Base-by-base conservation (phyloP, 2,797 vertebrate genomes). In the Petrocephalus schoutedeni region DNA sequence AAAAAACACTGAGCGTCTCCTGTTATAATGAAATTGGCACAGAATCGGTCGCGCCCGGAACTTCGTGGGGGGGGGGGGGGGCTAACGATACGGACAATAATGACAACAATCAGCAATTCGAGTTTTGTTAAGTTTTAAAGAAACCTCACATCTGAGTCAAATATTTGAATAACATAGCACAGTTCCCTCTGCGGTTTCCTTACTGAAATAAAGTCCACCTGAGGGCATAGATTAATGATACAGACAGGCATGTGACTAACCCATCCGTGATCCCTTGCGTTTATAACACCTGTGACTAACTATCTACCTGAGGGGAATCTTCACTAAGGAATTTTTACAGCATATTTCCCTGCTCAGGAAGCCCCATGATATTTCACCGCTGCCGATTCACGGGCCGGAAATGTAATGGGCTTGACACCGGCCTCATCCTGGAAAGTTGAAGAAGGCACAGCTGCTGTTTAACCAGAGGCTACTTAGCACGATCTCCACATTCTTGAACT, bases 1-100 rank as follows among this genome's bases (percentile, higher is more conserved):
- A 1, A 8, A 80, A 51, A 21, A 45, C 64, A 71, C 12, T 71
- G 28, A 36, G 32, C 12, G 4, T 6, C 32, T 9, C 32, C 21
- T 10, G 54, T 82, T 82, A 51, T 21, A 82, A 32, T 1, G 21
- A 21, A 90, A 5, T n/a, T 85, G 85, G 83, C 10, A 41, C 4
- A 93, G 4, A 45, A 45, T 45, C 4, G 41, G 41, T 45, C 41
- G 4, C 4, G 41, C 41, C 0, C 41, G 41, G 84, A 36, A n/a
- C 36, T 41, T 74, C 57, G 86, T 85, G 21, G 90, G 32, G 84
- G 7, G 85, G 86, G 21, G 90, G 32, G 80, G 7, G 12, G 0
- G 3, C 41, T 51, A 10, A 53, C 9, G 7, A 8, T n/a, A 19
- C 16, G 4, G 2, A 45, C 1, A 4, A 45, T 4, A 45, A 45